Conservation (phyloP, 2,113 vertebrate species). For the Lathamus discolor region DNA sequence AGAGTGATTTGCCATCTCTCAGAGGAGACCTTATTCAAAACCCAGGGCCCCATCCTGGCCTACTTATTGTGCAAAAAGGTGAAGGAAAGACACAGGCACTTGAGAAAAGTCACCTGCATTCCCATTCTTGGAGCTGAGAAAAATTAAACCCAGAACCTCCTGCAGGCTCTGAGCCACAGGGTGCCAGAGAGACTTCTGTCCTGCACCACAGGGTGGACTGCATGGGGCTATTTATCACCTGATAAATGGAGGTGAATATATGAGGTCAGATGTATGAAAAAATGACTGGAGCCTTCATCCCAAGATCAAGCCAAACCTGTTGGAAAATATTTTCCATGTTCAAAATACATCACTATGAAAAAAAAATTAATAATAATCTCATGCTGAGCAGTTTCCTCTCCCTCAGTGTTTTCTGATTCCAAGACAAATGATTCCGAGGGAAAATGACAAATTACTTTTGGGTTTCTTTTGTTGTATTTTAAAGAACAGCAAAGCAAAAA, state of each 20-base stretch:
- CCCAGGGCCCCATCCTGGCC: neutral
- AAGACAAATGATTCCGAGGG: neutral
- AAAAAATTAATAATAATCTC: neutral
- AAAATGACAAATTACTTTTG: neutral
- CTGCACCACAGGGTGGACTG: rapidly evolving
- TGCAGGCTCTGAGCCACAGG: neutral
- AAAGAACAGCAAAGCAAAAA: neutral
- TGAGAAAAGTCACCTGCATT: neutral
- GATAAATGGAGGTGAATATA: neutral
- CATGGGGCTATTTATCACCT: rapidly evolving
- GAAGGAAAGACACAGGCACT: neutral
- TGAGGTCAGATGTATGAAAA: neutral
- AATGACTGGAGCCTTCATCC: rapidly evolving
- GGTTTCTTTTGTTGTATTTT: neutral
- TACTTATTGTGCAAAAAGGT: neutral
- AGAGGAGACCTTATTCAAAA: neutral
- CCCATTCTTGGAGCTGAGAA: neutral
- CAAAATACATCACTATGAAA: neutral
- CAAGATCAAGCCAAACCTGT: neutral
- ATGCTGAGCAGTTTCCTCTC: neutral
- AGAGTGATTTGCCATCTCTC: neutral
- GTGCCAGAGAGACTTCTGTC: neutral
- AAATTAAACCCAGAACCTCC: neutral
- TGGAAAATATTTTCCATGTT: neutral
- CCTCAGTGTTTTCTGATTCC: neutral